Conservation (phyloP, 2,888 invertebrate genomes). For the Atherix ibis region DNA sequence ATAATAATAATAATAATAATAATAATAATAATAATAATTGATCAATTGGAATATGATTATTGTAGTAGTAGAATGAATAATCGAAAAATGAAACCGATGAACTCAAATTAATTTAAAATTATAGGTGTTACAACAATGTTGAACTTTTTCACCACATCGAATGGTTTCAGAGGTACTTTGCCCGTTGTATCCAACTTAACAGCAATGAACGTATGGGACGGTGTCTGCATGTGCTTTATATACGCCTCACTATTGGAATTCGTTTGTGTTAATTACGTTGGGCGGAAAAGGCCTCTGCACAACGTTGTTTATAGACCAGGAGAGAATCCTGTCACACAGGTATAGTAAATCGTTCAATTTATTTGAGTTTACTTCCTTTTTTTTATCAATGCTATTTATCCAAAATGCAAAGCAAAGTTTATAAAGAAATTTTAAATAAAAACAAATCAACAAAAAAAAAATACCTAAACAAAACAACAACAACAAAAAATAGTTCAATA, state of each 20-base stretch:
- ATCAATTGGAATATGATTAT: no score
- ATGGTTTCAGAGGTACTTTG: slow-evolving; percentile 78
- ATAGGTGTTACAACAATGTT: slow-evolving; percentile 92
- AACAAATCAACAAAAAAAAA: no score
- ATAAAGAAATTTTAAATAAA: no score
- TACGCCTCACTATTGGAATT: slow-evolving; percentile 88
- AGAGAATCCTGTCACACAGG: slow-evolving; percentile 83
- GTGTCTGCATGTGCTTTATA: slow-evolving; percentile 94
- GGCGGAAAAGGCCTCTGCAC: slow-evolving; percentile 74
- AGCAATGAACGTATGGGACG: slow-evolving; percentile 95
- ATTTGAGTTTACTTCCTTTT: neutral
- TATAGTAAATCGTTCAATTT: slow-evolving; percentile 1
- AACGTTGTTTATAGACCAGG: slow-evolving; percentile 81
- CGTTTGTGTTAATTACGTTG: slow-evolving; percentile 90
- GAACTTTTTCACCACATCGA: slow-evolving; percentile 94
- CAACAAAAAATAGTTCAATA: no score
- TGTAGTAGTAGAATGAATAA: no score
- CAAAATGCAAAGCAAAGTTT: no score
- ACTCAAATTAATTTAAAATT: no score
- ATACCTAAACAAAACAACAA: no score
- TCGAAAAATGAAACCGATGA: no score
- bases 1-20: no score
- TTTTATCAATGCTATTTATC: no score
- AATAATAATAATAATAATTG: no score
- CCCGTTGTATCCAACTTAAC: slow-evolving; percentile 88